These are phyloP conservation scores for Aurelia aurita DNA, from an alignment of 30 jellyfish, hydroid and myxozoan species.

Conservation along the genomic window DNA sequence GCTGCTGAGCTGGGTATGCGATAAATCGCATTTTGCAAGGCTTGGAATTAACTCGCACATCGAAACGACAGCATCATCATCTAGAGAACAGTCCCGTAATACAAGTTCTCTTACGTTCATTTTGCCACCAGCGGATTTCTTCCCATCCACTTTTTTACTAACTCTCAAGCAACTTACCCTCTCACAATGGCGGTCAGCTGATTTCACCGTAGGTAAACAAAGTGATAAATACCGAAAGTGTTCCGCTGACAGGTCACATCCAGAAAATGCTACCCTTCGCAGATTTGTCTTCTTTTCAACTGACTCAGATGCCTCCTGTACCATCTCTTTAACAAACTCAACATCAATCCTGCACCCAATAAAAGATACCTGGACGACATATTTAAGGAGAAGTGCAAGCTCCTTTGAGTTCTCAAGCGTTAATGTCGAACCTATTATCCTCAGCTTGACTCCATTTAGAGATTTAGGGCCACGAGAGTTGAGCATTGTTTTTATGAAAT, in stretches of 20 bases:
- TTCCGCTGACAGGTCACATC: background rate
- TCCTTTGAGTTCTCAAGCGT: background rate
- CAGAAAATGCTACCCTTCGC: background rate
- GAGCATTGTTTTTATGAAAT: background rate
- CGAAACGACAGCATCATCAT: background rate
- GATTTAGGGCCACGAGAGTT: constrained; percentile 15
- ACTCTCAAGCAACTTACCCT: no score
- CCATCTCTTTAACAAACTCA: background rate
- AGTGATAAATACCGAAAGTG: background rate
- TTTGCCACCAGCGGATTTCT: background rate
- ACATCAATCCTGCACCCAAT: background rate
- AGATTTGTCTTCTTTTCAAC: background rate
- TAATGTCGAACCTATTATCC: constrained; percentile 6
- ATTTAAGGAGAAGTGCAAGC: constrained; percentile 1
- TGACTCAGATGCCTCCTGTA: background rate
- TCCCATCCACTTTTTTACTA: no score
- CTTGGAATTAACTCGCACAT: background rate
- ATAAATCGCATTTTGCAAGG: background rate
- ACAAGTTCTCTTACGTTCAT: background rate
- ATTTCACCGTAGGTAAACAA: background rate
- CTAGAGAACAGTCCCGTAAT: background rate
- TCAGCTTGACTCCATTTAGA: background rate
- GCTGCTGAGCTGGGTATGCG: background rate
- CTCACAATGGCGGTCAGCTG: background rate
- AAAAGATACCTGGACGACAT: background rate